These are phyloP conservation scores for Drosophila picticornis DNA, from an alignment of 2,888 invertebrate species.

Conservation along the genomic window DNA sequence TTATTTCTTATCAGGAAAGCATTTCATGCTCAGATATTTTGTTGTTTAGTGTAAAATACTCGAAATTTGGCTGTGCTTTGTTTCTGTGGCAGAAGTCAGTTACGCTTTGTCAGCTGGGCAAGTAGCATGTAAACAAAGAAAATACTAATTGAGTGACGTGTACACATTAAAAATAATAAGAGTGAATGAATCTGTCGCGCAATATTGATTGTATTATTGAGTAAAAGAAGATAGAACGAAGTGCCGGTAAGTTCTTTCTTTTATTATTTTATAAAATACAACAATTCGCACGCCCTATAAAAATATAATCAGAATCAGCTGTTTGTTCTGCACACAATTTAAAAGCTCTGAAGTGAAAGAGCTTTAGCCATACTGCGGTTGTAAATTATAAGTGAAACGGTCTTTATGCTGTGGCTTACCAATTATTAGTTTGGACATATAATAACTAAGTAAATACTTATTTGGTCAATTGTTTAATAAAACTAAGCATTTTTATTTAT, in stretches of 20 bases:
- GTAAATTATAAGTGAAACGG: background rate
- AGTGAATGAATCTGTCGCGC: too few species aligned
- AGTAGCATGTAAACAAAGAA: conserved; percentile 15
- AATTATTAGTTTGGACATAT: background rate
- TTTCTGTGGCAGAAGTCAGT: conserved; percentile 7
- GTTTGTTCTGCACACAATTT: background rate
- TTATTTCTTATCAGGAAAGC: background rate
- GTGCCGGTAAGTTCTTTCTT: background rate
- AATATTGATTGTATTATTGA: background rate
- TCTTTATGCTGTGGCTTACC: background rate
- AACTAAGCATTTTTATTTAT: background rate
- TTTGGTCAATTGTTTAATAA: too few species aligned
- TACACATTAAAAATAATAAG: background rate
- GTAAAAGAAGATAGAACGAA: background rate
- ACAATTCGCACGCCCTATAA: background rate
- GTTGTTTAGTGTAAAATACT: conserved; percentile 6
- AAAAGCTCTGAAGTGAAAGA: conserved; percentile 11
- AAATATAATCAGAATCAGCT: conserved; percentile 5
- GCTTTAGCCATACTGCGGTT: background rate
- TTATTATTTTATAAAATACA: background rate
- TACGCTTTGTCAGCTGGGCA: conserved; percentile 13
- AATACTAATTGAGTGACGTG: background rate
- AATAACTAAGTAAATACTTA: background rate
- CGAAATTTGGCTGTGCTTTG: background rate
- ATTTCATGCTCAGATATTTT: background rate